Percentiles rank a stretch among this genome's conserved stretches.
Evolutionary conservation across 1,140 invertebrate genomes (phyloP).

Genomic region (Aradophagus sp.): DNA sequence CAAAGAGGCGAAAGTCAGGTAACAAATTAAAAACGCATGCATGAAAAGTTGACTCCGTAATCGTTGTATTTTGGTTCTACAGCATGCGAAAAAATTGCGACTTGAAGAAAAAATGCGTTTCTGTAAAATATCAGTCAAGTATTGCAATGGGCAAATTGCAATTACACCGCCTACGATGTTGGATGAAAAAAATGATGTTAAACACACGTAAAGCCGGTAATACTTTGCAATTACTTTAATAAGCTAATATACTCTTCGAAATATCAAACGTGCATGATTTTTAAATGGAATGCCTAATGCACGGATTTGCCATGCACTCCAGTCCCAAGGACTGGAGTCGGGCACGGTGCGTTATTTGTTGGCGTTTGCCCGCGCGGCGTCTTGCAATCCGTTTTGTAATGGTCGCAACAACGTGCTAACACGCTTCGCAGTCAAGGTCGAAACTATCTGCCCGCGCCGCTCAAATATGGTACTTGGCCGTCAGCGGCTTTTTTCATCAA

Average conservation of each 20-base stretch:
- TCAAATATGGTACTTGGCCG: conserved; percentile 38
- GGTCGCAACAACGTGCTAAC: conserved; percentile 41
- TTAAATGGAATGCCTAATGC: conserved; percentile 27
- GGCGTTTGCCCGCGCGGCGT: too few relatives aligned
- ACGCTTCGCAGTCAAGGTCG: conserved; percentile 38
- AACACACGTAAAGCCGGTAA: conserved; percentile 10
- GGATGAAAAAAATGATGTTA: conserved; percentile 31
- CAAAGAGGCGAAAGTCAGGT: too few relatives aligned
- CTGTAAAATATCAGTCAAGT: too few relatives aligned
- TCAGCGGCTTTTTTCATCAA: conserved; percentile 38
- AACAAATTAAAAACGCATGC: too few relatives aligned
- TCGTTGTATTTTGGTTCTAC: too few relatives aligned
- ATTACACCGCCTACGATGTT: conserved; percentile 28
- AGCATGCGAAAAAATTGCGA: too few relatives aligned
- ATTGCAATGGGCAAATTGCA: conserved; percentile 4
- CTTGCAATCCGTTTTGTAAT: conserved; percentile 30
- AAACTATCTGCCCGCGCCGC: conserved; percentile 28
- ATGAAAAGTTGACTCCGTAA: too few relatives aligned
- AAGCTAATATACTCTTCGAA: conserved; percentile 25
- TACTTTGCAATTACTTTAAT: conserved; percentile 43
- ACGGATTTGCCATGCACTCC: conserved; percentile 15
- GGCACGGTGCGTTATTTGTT: too few relatives aligned
- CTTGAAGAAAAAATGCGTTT: too few relatives aligned
- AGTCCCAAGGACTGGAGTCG: too few relatives aligned
- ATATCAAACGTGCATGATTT: too few relatives aligned